These are phyloP conservation scores for Drosophila mayaguana DNA, from an alignment of 2,888 invertebrate genomes.

Conservation along the genomic window DNA sequence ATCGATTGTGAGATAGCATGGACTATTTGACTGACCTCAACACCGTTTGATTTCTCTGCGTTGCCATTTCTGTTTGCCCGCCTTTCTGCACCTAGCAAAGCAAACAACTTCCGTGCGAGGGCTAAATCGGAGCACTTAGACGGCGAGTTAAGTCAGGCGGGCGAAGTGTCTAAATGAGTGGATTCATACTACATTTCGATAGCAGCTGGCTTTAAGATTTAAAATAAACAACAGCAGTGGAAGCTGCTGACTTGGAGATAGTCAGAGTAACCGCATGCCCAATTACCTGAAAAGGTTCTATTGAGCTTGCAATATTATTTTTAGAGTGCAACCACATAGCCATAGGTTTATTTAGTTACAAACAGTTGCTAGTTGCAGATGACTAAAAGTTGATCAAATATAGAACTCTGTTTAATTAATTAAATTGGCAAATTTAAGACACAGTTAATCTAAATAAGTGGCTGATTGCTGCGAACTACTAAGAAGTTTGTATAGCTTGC, in stretches of 20 bases:
- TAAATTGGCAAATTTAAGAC: constrained; percentile 57
- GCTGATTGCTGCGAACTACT: constrained; percentile 50
- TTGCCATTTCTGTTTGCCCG: constrained; percentile 23
- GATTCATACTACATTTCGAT: constrained; percentile 25
- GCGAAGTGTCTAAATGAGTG: constrained; percentile 12
- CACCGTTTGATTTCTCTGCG: constrained; percentile 23
- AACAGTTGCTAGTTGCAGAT: not conserved
- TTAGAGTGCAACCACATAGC: not conserved
- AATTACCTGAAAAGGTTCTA: not conserved
- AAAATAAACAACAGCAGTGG: not conserved
- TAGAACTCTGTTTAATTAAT: constrained; percentile 73
- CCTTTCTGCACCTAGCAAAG: constrained; percentile 43
- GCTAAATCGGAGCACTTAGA: constrained; percentile 51
- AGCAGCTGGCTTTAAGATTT: not conserved
- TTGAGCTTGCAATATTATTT: not conserved
- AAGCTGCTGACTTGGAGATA: not conserved
- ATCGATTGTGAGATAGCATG: constrained; percentile 63
- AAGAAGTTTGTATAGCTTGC: constrained; percentile 34
- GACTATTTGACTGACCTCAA: constrained; percentile 40
- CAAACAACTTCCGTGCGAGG: constrained; percentile 58
- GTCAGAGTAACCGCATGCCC: not conserved
- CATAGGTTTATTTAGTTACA: not conserved
- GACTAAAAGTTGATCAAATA: constrained; percentile 27
- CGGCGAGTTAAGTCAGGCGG: constrained; percentile 15
- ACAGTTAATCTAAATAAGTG: constrained; percentile 65